These are phyloP conservation scores for Iphiclides podalirius DNA, from an alignment of 2,888 invertebrate genomes.

Conservation along the genomic window DNA sequence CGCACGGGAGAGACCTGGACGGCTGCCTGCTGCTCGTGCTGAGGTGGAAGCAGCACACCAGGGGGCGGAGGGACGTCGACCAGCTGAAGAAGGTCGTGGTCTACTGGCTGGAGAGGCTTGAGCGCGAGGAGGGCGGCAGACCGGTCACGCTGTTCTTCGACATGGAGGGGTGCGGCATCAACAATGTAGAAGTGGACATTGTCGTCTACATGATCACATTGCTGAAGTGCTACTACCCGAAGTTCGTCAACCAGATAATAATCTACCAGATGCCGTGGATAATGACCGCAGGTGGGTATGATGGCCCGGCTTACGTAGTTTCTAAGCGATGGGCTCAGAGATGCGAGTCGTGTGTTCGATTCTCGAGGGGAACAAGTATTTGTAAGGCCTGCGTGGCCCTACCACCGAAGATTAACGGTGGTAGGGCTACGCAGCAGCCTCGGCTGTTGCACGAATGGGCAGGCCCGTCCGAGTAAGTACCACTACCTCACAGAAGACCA, in stretches of 20 bases:
- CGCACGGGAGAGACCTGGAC: slow-evolving; percentile 76
- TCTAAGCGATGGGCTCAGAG: too few relatives aligned
- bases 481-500: too few relatives aligned
- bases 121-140: slow-evolving; percentile 84
- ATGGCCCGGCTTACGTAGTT: not conserved
- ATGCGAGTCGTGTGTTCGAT: too few relatives aligned
- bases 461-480: too few relatives aligned
- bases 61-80: slow-evolving; percentile 83
- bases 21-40: slow-evolving; percentile 87
- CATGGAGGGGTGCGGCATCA: slow-evolving; percentile 88
- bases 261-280: slow-evolving; percentile 95
- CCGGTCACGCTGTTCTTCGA: slow-evolving; percentile 91
- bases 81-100: slow-evolving; percentile 87
- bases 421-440: too few relatives aligned
- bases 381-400: too few relatives aligned
- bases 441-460: too few relatives aligned
- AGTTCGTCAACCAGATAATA: slow-evolving; percentile 89
- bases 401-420: too few relatives aligned
- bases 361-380: too few relatives aligned
- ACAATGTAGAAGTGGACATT: slow-evolving; percentile 92
- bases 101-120: slow-evolving; percentile 88
- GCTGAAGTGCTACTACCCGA: slow-evolving; percentile 91
- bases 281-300: slow-evolving; percentile 70
- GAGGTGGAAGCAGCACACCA: slow-evolving; percentile 86
- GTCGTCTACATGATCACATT: slow-evolving; percentile 89